Percentiles rank a stretch among this genome's conserved stretches.
Evolutionary conservation across 2,797 vertebrate species (phyloP).

Genomic region (Peromyscus nudipes): DNA sequence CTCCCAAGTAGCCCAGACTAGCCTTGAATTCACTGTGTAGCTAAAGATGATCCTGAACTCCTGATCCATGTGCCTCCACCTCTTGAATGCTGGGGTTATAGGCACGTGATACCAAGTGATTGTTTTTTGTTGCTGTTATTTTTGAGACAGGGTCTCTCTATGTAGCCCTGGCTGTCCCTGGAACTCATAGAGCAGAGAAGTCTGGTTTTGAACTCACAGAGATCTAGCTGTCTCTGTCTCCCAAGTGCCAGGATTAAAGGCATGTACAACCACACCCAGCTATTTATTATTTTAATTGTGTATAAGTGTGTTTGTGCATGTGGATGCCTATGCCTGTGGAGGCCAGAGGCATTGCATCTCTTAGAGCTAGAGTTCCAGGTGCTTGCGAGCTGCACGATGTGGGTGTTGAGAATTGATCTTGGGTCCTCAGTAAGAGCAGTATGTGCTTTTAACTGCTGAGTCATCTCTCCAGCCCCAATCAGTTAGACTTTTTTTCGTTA

Average conservation of each 20-base stretch:
- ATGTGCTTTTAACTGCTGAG: background rate
- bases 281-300: background rate
- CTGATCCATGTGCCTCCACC: background rate
- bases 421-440: background rate
- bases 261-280: too few relatives aligned
- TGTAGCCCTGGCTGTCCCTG: background rate
- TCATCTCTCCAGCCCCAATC: background rate
- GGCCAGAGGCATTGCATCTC: background rate
- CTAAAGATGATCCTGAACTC: background rate
- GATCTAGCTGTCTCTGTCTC: background rate
- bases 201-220: background rate
- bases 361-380: too few relatives aligned
- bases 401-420: background rate
- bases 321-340: background rate
- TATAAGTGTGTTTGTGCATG: background rate
- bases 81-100: background rate
- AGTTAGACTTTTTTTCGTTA: background rate
- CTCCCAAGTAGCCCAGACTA: background rate
- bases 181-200: background rate
- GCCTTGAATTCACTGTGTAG: background rate
- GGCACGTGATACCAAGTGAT: background rate
- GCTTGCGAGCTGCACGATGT: background rate
- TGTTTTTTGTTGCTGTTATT: background rate
- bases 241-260: background rate
- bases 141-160: background rate